Base-by-base conservation (phyloP, 2,888 invertebrate genomes). In the Drosophila longiperda region DNA sequence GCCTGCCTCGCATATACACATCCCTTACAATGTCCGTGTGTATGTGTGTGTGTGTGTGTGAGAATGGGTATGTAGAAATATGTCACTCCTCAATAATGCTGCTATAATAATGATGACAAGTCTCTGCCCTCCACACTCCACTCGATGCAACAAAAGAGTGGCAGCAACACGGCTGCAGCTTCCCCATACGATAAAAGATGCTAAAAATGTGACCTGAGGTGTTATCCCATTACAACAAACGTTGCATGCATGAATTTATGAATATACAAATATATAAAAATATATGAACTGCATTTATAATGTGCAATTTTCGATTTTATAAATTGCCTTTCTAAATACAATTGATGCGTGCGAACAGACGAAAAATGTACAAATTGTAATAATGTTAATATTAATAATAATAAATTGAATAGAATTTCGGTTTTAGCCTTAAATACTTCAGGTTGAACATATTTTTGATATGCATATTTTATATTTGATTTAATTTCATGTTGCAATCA, bases 61-160 rank as follows among this genome's bases (percentile, higher is more conserved):
- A 23, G 20, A 8, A 45, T 45, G 45, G 23, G 4, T 45, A 8
- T 26, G 29, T 42, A 49, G 45, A 76, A 75, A 64, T 69, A 69
- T 82, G 79, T 66, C 82, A 73, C 69, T 60, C 59, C 80, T 66
- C 73, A 65, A 67, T 80, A 80, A 75, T 80, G 80, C 69, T 83
- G 69, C 49, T 63, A 76, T 83, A 73, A 80, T 80, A 80, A 70
- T 72, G 67, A 20, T 61, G 59, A 58, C 20, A 58, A 34, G 23
- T 58, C 63, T 60, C 45, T 63, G 58, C 63, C 62, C 58, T 55
- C 67, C 65, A 66, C 58, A 62, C 42, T 52, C 15, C 20, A 57
- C 7, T 20, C 57, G 33, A 9, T 63, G 73, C 63, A 63, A 57
- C 17, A 45, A 78, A 54, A 57, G 48, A 26, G 26, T 55, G 34